These are phyloP conservation scores for Pollimyrus isidori DNA, from an alignment of 2,113 vertebrate species.

Conservation along the genomic window DNA sequence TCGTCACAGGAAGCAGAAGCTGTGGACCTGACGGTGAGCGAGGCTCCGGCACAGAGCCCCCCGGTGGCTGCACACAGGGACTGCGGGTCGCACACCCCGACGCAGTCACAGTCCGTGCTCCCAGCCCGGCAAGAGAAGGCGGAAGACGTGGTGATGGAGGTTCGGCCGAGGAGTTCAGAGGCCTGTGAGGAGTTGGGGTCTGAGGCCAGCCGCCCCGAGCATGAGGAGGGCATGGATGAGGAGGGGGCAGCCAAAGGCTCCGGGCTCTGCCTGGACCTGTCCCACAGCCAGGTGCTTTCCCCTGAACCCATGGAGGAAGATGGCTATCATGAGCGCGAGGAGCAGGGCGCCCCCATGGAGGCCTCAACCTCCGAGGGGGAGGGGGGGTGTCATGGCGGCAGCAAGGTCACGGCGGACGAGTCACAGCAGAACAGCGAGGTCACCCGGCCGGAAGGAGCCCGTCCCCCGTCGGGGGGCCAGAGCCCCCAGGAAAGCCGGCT, in stretches of 20 bases:
- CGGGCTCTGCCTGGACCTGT: constrained; percentile 48
- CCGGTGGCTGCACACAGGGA: background rate
- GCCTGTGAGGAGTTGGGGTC: constrained; percentile 27
- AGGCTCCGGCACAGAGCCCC: constrained; percentile 28
- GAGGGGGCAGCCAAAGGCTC: constrained; percentile 34
- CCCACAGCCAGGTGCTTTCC: constrained; percentile 51
- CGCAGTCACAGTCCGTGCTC: constrained; percentile 29
- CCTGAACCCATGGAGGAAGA: constrained; percentile 53
- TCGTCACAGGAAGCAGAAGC: constrained; percentile 26
- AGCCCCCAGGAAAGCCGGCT: background rate
- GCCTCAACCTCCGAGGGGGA: background rate
- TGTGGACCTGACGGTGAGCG: constrained; percentile 21
- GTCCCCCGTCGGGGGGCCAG: constrained; percentile 37
- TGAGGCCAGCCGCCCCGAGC: constrained; percentile 21
- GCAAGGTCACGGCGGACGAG: constrained; percentile 39
- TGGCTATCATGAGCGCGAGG: background rate
- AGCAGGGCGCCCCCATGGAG: background rate
- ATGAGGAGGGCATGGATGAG: constrained; percentile 32
- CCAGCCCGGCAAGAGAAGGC: constrained; percentile 7
- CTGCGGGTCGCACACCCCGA: constrained; percentile 29
- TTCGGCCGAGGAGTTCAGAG: background rate
- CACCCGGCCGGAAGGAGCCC: constrained; percentile 4
- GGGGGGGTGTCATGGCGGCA: constrained; percentile 21
- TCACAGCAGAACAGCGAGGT: constrained; percentile 31
- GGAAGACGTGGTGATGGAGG: constrained; percentile 10